Evolutionary conservation across 2,797 vertebrate genomes (phyloP), one percentile per base, ranked within the genome.

Genomic region (Argentina silus): DNA sequence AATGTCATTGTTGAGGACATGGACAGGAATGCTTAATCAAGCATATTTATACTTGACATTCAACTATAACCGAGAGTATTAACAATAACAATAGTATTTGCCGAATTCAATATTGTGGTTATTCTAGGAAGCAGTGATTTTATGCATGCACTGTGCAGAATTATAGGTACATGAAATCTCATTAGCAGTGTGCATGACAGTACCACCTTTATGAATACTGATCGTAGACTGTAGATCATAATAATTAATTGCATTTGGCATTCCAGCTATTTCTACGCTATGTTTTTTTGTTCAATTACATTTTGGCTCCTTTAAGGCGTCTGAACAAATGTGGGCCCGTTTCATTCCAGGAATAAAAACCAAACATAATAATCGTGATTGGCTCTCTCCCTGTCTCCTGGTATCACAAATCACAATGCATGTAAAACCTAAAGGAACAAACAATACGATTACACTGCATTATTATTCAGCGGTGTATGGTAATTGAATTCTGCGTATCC

Each of bases 11-110:
- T 36, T 51, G 74, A 83, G 72, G 73, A 81, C 69, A 17, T 47
- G 69, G 64, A 72, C 19, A 55, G 64, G 51, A 56, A 80, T 76
- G 77, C 85, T 74, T 61, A 14, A 36, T 83, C 57, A 47, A 65
- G 72, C 79, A 81, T 81, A 72, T 84, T 84, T 83, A 62, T 74
- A 73, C 57, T 64, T 78, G 73, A 81, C 75, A 75, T 80, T 79
- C 75, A 73, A 73, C 50, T 1, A 36, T 36, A 17, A 43, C 50
- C 11, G 64, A 27, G 17, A 14, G 45, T 19, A 45, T 53, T 57
- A 42, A 15, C 55, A 7, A 43, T 57, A 57, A 51, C 50, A 42
- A 67, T 51, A 60, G 45, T 36, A 48, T 53, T 73, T 44, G 21
- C 55, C 9, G 9, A 27, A 63, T n/a, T 68, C 21, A 43, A 68